Evolutionary conservation across 2,888 invertebrate species (phyloP), one percentile per base, ranked within the genome.

Genomic region (Harmothoe impar): DNA sequence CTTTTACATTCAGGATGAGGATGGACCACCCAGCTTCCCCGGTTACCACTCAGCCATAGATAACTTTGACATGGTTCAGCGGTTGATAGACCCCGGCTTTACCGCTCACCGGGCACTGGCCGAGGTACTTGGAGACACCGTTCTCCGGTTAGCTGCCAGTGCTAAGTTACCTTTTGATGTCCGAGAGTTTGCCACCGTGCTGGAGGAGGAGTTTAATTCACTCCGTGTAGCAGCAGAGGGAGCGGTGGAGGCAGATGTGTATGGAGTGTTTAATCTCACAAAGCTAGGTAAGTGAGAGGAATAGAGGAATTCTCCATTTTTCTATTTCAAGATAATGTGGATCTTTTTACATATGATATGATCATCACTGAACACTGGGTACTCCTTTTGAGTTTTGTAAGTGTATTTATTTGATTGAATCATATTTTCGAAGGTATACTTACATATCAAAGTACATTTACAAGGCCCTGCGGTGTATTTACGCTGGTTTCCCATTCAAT

Each of bases 31-130:
- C 31, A 77, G 54, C 35, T 95, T 95, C 91, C 95, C 96, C 10
- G 95, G 94, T 12, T 94, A 95, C 92, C 96, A 95, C 91, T 96
- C 96, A 0, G 93, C 95, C 33, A 95, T 95, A 72, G 96, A 96
- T 88, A 96, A 95, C 0, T 95, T 94, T 91, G 93, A 95, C 62
- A 94, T 95, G 91, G 93, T 96, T 68, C 93, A 93, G 43, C 93
- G 91, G 29, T 94, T 94, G 91, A 94, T 96, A 35, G 96, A 96
- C 92, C 95, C 95, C 0, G 93, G 93, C 52, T 95, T 95, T 92
- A 92, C 91, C 43, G 93, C 94, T 20, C 95, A 95, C 90, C 93
- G 93, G 23, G 92, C 93, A 0, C 91, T 94, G 91, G 91, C 94
- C 12, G 93, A 94, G 91, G 92, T 95, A 7, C 85, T 94, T 15